Percentiles rank a stretch among this genome's conserved stretches.
phyloP scores from a whole-genome alignment of 2,113 vertebrate species.

The Motacilla alba region DNA sequence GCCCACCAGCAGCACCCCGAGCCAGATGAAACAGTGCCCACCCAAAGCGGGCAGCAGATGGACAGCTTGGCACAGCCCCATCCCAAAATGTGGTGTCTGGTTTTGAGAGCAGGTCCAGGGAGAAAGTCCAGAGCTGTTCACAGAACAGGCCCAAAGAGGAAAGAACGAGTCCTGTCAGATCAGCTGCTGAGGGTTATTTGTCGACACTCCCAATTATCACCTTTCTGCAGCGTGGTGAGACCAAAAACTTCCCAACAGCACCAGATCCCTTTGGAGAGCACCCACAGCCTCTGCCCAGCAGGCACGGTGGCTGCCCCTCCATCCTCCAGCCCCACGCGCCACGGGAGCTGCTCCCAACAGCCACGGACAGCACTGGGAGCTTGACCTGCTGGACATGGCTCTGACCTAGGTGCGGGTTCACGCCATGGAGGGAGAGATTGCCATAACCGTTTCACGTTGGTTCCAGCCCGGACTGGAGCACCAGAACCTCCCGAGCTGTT shows the following conservation, averaged over 20 bases:
- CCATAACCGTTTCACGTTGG: not conserved
- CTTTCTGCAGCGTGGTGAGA: not conserved
- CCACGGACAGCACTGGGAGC: rapidly evolving
- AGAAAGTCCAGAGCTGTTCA: not conserved
- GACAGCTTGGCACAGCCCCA: not conserved
- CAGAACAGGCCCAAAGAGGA: not conserved
- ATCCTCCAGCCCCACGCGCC: not conserved
- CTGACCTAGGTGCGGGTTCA: not conserved
- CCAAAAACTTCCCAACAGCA: not conserved
- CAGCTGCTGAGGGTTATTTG: not conserved
- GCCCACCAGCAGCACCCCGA: not conserved
- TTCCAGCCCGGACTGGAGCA: not conserved
- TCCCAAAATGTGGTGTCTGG: not conserved
- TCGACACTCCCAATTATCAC: rapidly evolving
- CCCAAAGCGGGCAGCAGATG: not conserved
- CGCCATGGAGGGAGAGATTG: not conserved
- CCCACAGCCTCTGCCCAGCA: rapidly evolving
- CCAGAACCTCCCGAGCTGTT: not conserved
- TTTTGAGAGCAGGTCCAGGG: not conserved
- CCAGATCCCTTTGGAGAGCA: not conserved
- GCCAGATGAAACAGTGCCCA: not conserved
- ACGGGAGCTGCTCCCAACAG: not conserved
- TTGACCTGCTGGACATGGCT: not conserved
- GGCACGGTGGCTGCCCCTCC: not conserved
- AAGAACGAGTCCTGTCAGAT: not conserved